Base-by-base conservation (phyloP, 2,888 invertebrate species). In the Dynastes tityus region DNA sequence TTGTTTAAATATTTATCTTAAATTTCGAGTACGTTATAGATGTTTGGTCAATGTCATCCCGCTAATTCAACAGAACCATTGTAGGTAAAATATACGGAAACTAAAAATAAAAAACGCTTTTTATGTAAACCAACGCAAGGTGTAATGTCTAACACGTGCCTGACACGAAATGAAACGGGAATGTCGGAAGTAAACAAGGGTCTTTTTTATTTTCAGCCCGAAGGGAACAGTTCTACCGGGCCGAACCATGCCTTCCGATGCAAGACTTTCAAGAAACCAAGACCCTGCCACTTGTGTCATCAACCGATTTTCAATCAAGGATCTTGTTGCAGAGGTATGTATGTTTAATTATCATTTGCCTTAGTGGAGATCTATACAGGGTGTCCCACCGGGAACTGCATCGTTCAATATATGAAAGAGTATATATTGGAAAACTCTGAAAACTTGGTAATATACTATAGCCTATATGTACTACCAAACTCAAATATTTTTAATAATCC, bases 261-360 rank as follows among this genome's bases (percentile, higher is more conserved):
- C 86, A 95, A 95, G 88, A 92, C 92, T 81, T 92, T 95, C 88
- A 92, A 94, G 86, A 94, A 94, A 86, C 92, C 94, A 13, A 90
- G 94, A 81, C 94, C 94, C 49, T 95, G 95, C 88, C 94, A 95
- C 88, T 91, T 94, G 88, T 95, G 95, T 87, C 95, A 95, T 86
- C 94, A 94, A 88, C 93, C 94, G 80, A 93, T 95, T 82, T 91
- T 93, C 86, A 93, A 93, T 84, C 92, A 94, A 87, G 95, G 94
- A 79, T 94, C 93, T 78, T 94, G 93, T 87, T 95, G 95, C 88
- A 90, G 94, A 93, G 94, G 95, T 95, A 89, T 89, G 89, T 45
- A 2, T 58, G 61, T 73, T 37, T n/a, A 53, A 80, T 75, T 84
- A 84, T 83, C 73, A 32, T 51, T 71, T 45, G 78, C 53, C 4